Percentiles rank a stretch among this genome's conserved stretches.
Evolutionary conservation across 2,888 invertebrate genomes (phyloP).

Genomic region (Diadegma fenestrale): DNA sequence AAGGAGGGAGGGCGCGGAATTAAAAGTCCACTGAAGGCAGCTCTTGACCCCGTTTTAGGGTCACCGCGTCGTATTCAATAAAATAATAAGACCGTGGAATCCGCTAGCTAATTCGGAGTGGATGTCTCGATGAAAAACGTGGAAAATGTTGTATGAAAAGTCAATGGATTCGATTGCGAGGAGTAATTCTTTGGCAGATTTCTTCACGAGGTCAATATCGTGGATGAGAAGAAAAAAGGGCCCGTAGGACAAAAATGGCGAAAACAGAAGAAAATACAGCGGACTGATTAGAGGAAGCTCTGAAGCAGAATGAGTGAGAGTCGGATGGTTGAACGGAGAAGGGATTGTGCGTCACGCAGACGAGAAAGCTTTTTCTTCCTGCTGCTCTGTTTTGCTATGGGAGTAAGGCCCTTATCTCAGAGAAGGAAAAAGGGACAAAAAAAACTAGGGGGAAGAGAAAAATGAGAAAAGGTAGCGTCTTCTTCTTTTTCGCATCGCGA

Average conservation of each 20-base stretch:
- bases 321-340: conserved; percentile 41
- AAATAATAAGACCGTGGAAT: background rate
- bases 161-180: background rate
- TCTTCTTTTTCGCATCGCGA: conserved; percentile 59
- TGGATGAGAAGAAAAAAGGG: background rate
- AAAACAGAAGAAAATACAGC: conserved; percentile 22
- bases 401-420: conserved; percentile 64
- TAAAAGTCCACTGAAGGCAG: no score
- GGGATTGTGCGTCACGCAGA: conserved; percentile 62
- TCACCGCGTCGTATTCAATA: background rate
- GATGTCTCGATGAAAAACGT: background rate
- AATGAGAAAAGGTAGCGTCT: conserved; percentile 60
- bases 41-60: no score
- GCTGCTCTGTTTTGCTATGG: conserved; percentile 43
- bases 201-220: conserved; percentile 3
- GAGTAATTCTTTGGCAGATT: background rate
- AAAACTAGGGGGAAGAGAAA: conserved; percentile 43
- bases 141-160: background rate
- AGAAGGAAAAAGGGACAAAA: background rate
- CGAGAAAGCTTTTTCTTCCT: conserved; percentile 62
- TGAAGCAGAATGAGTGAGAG: conserved; percentile 16
- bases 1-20: no score
- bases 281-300: conserved; percentile 55
- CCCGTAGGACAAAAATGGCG: conserved; percentile 20
- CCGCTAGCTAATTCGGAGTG: background rate